Conservation (phyloP, 92 coral and sea anemone genomes). For the Porites cylindrica region DNA sequence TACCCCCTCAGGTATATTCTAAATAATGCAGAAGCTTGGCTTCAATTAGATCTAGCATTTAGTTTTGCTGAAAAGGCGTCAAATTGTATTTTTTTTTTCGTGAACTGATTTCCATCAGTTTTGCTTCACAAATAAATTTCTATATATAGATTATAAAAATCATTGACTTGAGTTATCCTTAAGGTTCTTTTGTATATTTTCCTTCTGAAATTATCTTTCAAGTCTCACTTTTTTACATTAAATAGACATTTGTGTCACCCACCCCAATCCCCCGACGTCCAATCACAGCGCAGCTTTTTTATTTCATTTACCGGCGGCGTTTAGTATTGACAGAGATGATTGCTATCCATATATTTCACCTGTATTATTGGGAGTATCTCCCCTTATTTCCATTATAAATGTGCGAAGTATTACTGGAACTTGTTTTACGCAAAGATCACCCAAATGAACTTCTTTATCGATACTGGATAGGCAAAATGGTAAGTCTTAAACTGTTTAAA, state of each 20-base stretch:
- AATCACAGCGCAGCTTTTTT: constrained; percentile 32
- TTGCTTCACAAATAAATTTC: neutral
- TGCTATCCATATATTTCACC: constrained; percentile 44
- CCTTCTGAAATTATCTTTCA: neutral
- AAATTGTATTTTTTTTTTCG: constrained; percentile 6
- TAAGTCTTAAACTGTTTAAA: constrained; percentile 24
- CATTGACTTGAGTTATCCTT: neutral
- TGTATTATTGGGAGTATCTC: constrained; percentile 32
- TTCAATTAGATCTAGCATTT: constrained; percentile 18
- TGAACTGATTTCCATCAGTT: neutral
- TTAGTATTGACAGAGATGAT: constrained; percentile 24
- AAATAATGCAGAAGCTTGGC: constrained; percentile 46
- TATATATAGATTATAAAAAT: too few relatives aligned
- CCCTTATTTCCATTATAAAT: constrained; percentile 28
- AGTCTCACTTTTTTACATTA: neutral
- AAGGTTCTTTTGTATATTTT: neutral
- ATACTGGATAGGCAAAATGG: constrained; percentile 85
- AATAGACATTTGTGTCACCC: constrained; percentile 16
- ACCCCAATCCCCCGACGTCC: constrained; percentile 20
- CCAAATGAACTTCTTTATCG: constrained; percentile 70
- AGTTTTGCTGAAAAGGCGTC: constrained; percentile 8
- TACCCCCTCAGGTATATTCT: neutral
- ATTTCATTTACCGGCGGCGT: constrained; percentile 45
- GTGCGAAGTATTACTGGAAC: constrained; percentile 75
- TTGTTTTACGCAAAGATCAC: constrained; percentile 65